Evolutionary conservation across 2,888 invertebrate species (phyloP), one percentile per base, ranked within the genome.

Genomic region (Brachynemurus nebulosus): DNA sequence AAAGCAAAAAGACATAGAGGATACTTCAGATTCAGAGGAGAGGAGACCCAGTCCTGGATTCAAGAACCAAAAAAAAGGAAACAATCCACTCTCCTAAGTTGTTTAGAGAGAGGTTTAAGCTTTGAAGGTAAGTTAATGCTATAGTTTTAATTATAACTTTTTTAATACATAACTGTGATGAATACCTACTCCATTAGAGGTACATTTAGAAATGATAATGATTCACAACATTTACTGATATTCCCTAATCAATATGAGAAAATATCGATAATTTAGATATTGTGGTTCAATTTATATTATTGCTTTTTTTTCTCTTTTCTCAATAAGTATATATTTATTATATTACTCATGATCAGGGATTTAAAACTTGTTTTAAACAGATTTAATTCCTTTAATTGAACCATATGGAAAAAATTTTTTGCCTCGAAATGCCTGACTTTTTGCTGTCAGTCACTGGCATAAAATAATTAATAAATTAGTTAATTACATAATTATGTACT

Each of bases 81-180:
- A 44, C 47, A 50, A 47, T 40, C 45, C 45, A 48, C 48, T 25
- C 48, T 48, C 41, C 44, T 45, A 43, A 45, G 40, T 45, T 47
- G 40, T 41, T 48, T 48, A 42, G 52, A 52, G 45, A 52, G 50
- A 51, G 47, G 51, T 52, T 52, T 48, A 50, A 52, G 46, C 47
- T 51, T 45, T 48, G 52, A 52, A 45, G 51, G 51, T 50, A 48
- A 37, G 48, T 42, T 46, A 35, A 36, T 45, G 20, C 30, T 42
- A 27, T 46, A n/a, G n/a, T n/a, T n/a, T n/a, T n/a, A n/a, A n/a
- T n/a, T n/a, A 23, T 21, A 17, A n/a, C 40, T 47, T 37, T 41
- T 19, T 23, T 44, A 44, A 45, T 25, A 20, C 11, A 16, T 45
- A 45, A 35, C 42, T 44, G 25, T 45, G 6, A 23, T 23, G 23